Base-by-base conservation (phyloP, 1,140 invertebrate species). In the Hyposmocoma kahamanoa region DNA sequence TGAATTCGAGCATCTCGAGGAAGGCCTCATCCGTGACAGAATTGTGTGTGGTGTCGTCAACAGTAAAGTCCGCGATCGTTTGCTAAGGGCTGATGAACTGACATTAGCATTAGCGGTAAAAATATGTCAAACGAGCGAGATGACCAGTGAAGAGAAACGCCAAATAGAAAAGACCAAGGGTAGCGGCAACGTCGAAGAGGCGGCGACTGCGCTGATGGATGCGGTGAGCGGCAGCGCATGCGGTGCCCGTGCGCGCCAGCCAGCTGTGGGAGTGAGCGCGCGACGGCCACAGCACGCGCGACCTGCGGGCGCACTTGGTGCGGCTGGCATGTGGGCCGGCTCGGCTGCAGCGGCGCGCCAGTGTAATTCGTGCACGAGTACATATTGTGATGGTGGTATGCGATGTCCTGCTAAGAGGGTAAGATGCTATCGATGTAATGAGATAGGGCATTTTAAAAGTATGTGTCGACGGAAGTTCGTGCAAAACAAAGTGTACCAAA, bases 91-190 rank as follows among this genome's bases (percentile, higher is more conserved):
- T 11, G 42, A 43, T 11, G 42, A 24, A 1, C 15, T 43, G 5
- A 43, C 42, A 17, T 28, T 43, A 17, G 42, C 26, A 13, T 28
- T 28, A 11, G 24, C 42, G 9, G 21, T 43, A 28, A 21, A 24
- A 28, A 43, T 43, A 43, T 43, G 42, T 28, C 42, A 43, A 15
- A 1, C 42, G 22, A 13, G 18, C 11, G 42, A 43, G 21, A 43
- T 43, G 17, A 17, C 42, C 1, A 28, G 11, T 18, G 42, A 43
- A 24, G 42, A 28, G 13, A 19, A 15, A 2, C 22, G 42, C 11
- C 21, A 43, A 5, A 26, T 26, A 26, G 24, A 26, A 26, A 11
- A 11, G 5, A 11, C 11, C 5, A 26, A 26, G 24, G 11, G 24
- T 11, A 11, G 11, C 5, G 24, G 24, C 11, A 26, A 6, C 24